A percentile compares a stretch with the other conserved stretches of the same genome.
Conservation (phyloP, 2,113 vertebrate genomes). For the Indicator indicator region DNA sequence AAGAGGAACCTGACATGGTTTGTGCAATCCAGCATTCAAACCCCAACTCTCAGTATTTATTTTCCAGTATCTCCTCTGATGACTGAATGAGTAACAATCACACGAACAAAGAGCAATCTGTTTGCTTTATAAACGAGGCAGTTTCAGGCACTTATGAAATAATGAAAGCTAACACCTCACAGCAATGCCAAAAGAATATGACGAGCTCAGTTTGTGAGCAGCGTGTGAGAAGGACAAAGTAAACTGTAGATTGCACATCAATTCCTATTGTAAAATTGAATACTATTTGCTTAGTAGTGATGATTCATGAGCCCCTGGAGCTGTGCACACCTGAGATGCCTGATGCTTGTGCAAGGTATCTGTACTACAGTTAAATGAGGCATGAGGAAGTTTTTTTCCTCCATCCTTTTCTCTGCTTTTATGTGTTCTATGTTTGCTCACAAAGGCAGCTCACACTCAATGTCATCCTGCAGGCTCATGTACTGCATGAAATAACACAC, state of each 20-base stretch:
- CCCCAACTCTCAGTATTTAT: background rate
- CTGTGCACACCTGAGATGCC: background rate
- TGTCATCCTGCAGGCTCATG: background rate
- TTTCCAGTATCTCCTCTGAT: background rate
- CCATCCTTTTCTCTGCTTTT: background rate
- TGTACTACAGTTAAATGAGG: background rate
- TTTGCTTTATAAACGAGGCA: background rate
- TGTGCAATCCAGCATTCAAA: constrained; percentile 24
- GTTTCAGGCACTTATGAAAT: constrained; percentile 11
- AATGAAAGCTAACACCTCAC: constrained; percentile 3
- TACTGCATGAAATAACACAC: background rate
- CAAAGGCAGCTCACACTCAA: background rate
- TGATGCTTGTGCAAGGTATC: background rate
- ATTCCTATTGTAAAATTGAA: background rate
- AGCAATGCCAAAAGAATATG: background rate
- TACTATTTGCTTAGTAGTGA: background rate
- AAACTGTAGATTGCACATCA: background rate
- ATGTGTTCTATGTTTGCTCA: background rate
- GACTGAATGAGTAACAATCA: constrained; percentile 24
- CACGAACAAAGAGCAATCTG: constrained; percentile 24
- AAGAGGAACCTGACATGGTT: background rate
- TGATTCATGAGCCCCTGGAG: background rate
- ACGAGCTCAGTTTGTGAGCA: background rate
- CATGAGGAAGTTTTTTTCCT: background rate
- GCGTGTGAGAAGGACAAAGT: background rate